Evolutionary conservation across 1,140 invertebrate species (phyloP), one percentile per base, ranked within the genome.

Genomic region (Homarus americanus): DNA sequence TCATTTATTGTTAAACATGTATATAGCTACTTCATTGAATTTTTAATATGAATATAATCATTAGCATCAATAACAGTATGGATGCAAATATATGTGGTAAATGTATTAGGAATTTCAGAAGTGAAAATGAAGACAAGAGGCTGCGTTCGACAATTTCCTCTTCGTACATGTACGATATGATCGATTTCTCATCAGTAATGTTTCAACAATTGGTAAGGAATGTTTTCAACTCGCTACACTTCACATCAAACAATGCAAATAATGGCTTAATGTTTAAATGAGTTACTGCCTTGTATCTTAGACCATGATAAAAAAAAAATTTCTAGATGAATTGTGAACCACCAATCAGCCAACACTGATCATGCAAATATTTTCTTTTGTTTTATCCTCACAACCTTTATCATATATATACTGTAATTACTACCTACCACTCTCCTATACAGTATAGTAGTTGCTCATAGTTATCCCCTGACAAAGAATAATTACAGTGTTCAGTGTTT

Each of bases 71-170:
- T 83, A 84, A 90, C 53, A 72, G 53, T 90, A 83, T 90, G 82
- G 88, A 90, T 90, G 88, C 88, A 90, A 90, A 82, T 84, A 34
- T 85, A 66, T 87, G 78, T 87, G 75, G 76, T 87, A 87, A 69
- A 36, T 85, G 83, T 85, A 75, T 49, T 75, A 85, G 38, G 63
- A 12, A 72, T 28, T 72, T 69, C 69, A 72, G 69, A 72, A 40
- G 78, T 80, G 73, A 89, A 82, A 89, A 73, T 82, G 58, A 87
- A 76, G 41, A 63, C 49, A 88, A 80, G 58, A 63, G 88, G 87
- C 87, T 84, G 88, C 82, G 82, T 90, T 90, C 38, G 49, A 78
- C 72, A 83, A 63, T 84, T 82, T 69, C 20, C 82, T 41, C 69
- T 38, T 86, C 72, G 38, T 76, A 20, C 40, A 40, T 24, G 15